Conservation (phyloP, 2,888 invertebrate genomes). For the Horisme vitalbata region DNA sequence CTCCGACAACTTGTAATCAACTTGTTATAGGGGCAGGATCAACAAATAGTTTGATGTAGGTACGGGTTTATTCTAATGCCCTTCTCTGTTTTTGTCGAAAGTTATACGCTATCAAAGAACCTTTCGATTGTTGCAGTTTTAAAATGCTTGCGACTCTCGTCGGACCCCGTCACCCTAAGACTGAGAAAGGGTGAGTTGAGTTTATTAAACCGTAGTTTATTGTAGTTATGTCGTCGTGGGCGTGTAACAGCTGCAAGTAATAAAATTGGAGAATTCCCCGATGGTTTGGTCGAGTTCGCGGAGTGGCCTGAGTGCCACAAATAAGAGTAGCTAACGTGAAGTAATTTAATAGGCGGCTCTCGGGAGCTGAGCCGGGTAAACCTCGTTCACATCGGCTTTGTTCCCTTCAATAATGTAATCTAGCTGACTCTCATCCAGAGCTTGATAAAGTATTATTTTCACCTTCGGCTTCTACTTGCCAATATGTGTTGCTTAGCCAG, state of each 20-base stretch:
- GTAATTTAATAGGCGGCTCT: conserved; percentile 66
- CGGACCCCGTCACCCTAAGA: conserved; percentile 95
- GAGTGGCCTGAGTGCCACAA: conserved; percentile 58
- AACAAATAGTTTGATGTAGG: conserved; percentile 40
- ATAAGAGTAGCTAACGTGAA: conserved; percentile 59
- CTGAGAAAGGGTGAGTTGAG: conserved; percentile 91
- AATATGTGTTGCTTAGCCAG: not conserved
- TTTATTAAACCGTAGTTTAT: conserved; percentile 28
- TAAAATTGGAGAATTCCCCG: conserved; percentile 64
- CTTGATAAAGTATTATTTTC: conserved; percentile 21
- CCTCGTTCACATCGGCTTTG: conserved; percentile 58
- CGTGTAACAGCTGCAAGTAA: conserved; percentile 52
- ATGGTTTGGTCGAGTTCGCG: conserved; percentile 59
- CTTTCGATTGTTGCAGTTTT: conserved; percentile 87
- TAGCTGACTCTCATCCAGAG: conserved; percentile 30
- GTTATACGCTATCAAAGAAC: conserved; percentile 21
- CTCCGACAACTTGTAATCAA: conserved; percentile 41
- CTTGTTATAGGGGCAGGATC: conserved; percentile 42
- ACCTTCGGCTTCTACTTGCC: conserved; percentile 5
- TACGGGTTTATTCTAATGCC: conserved; percentile 32
- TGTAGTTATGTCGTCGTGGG: conserved; percentile 48
- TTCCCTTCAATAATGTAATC: conserved; percentile 59
- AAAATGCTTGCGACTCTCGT: conserved; percentile 95
- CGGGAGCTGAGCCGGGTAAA: conserved; percentile 57
- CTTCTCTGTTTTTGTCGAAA: conserved; percentile 30